Conservation (phyloP, 2,888 invertebrate species). For the Oligia latruncula region DNA sequence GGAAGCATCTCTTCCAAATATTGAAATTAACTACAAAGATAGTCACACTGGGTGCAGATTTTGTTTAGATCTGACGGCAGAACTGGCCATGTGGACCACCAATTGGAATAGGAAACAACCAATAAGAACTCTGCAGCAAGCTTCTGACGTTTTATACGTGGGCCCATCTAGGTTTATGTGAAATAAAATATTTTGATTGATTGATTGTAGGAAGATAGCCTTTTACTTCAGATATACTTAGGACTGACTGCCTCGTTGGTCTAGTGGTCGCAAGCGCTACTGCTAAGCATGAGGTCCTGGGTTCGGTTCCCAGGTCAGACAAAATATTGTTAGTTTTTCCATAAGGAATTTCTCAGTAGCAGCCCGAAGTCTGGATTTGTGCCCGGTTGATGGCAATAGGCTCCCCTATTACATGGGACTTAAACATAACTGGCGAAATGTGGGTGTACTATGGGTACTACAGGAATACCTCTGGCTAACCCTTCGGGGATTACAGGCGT, state of each 20-base stretch:
- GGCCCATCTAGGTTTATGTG: no score
- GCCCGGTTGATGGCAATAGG: no score
- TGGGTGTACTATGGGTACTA: background rate
- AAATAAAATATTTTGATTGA: no score
- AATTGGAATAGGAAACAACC: no score
- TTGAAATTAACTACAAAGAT: no score
- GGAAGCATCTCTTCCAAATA: no score
- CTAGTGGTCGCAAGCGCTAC: background rate
- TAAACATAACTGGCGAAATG: background rate
- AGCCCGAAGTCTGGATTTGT: background rate
- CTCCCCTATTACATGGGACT: background rate
- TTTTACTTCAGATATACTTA: background rate
- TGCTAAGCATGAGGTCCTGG: no score
- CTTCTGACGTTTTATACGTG: no score
- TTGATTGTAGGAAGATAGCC: no score
- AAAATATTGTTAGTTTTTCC: background rate
- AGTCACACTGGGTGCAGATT: background rate
- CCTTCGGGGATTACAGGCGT: background rate
- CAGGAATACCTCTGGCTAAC: background rate
- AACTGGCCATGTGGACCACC: background rate
- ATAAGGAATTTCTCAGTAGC: background rate
- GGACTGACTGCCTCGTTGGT: background rate
- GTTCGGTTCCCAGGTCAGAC: background rate
- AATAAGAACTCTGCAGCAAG: background rate
- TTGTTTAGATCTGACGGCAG: background rate